These are phyloP conservation scores for Cerceris rybyensis DNA, from an alignment of 2,888 invertebrate species.

Conservation along the genomic window DNA sequence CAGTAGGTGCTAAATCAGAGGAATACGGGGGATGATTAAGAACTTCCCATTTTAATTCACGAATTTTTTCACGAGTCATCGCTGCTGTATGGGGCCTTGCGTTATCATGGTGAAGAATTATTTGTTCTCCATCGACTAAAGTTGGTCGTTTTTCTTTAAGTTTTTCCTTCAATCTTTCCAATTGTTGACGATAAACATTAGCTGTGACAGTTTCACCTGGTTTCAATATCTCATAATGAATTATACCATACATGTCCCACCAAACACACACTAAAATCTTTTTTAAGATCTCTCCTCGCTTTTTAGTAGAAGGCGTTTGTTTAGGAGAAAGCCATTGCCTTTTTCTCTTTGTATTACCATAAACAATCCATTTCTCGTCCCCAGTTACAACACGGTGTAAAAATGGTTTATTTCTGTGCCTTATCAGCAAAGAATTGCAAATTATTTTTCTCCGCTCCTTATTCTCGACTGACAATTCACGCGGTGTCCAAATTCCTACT, in stretches of 20 bases:
- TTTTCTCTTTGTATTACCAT: too few relatives aligned
- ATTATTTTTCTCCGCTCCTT: not conserved
- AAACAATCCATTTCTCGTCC: not conserved
- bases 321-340: too few relatives aligned
- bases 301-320: too few relatives aligned
- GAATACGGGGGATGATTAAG: not conserved
- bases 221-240: too few relatives aligned
- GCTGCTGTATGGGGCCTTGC: not conserved
- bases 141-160: not conserved
- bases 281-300: too few relatives aligned
- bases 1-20: slow-evolving; percentile 9
- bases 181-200: not conserved
- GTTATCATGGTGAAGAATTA: slow-evolving; percentile 5
- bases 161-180: not conserved
- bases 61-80: slow-evolving; percentile 3
- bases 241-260: too few relatives aligned
- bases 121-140: not conserved
- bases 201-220: not conserved
- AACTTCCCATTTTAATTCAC: slow-evolving; percentile 1
- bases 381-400: not conserved
- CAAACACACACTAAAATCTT: too few relatives aligned
- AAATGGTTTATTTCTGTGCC: slow-evolving; percentile 1
- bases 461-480: slow-evolving; percentile 1
- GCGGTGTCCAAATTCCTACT: not conserved
- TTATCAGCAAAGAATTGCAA: slow-evolving; percentile 1